Conservation (phyloP, 2,113 vertebrate species). For the Cervus canadensis region DNA sequence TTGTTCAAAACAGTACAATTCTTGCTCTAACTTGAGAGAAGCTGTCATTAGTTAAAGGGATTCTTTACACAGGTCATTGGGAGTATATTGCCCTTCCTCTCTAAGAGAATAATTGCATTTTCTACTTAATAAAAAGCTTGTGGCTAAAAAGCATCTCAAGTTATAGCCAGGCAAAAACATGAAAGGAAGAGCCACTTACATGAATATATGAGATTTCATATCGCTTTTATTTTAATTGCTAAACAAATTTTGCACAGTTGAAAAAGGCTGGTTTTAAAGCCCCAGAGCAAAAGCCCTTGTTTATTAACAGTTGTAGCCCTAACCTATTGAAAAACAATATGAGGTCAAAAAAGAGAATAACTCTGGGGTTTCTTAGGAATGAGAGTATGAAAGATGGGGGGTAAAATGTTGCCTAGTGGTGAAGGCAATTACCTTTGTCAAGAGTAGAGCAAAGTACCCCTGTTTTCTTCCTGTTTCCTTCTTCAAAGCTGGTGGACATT, state of each 20-base stretch:
- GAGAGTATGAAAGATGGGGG: not conserved
- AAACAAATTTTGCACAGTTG: slow-evolving; percentile 47
- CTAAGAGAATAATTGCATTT: slow-evolving; percentile 46
- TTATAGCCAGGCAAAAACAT: slow-evolving; percentile 47
- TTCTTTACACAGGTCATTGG: slow-evolving; percentile 16
- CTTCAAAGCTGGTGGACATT: not conserved
- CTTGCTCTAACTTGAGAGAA: slow-evolving; percentile 41
- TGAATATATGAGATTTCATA: not conserved
- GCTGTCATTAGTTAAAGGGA: not conserved
- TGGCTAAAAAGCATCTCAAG: slow-evolving; percentile 43
- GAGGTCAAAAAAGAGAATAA: not conserved
- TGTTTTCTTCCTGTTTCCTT: not conserved
- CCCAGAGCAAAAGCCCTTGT: not conserved
- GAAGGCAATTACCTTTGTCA: not conserved
- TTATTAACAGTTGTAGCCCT: slow-evolving; percentile 28
- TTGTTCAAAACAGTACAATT: slow-evolving; percentile 24
- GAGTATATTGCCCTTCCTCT: slow-evolving; percentile 18
- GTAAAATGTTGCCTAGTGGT: not conserved
- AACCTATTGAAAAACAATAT: slow-evolving; percentile 13
- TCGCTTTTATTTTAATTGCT: slow-evolving; percentile 55
- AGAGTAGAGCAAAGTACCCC: not conserved
- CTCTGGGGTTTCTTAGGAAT: not conserved
- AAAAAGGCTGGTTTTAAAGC: slow-evolving; percentile 41
- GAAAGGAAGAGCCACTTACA: slow-evolving; percentile 37
- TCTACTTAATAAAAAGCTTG: slow-evolving; percentile 41